These are phyloP conservation scores for Willowsia nigromaculata DNA, from an alignment of 2,888 invertebrate genomes.

Conservation along the genomic window DNA sequence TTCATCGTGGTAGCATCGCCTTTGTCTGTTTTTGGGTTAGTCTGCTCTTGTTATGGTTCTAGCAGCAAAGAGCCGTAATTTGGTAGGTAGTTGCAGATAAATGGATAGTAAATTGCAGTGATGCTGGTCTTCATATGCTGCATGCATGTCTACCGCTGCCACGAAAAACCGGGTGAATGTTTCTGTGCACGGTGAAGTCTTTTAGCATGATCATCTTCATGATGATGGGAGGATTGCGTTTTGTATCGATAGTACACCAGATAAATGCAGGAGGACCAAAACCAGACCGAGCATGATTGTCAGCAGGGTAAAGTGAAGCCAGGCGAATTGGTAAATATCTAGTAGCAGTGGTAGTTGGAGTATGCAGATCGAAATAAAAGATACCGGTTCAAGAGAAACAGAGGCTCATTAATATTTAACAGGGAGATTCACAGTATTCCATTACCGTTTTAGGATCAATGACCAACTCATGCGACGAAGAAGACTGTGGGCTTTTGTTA, in stretches of 20 bases:
- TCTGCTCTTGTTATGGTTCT: neutral
- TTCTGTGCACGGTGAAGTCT: neutral
- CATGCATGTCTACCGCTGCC: too few relatives aligned
- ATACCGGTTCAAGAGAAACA: constrained; percentile 63
- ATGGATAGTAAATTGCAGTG: neutral
- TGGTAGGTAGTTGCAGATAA: neutral
- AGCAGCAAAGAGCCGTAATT: neutral
- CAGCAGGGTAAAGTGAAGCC: neutral
- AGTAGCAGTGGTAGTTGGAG: neutral
- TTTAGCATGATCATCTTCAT: neutral
- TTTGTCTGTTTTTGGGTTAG: constrained; percentile 5
- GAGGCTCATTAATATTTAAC: constrained; percentile 70
- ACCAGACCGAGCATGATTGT: neutral
- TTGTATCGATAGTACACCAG: neutral
- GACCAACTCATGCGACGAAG: constrained; percentile 62
- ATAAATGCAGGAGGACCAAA: neutral
- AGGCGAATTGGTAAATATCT: neutral
- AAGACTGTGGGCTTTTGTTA: constrained; percentile 9
- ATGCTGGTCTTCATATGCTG: neutral
- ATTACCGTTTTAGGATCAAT: constrained; percentile 72
- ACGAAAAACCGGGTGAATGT: neutral
- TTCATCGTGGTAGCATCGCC: neutral
- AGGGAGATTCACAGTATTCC: constrained; percentile 67
- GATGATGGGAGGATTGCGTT: neutral
- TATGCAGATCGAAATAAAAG: constrained; percentile 57